These are phyloP conservation scores for Steatocranus sp. DNA, from an alignment of 2,797 vertebrate species.

Conservation along the genomic window DNA sequence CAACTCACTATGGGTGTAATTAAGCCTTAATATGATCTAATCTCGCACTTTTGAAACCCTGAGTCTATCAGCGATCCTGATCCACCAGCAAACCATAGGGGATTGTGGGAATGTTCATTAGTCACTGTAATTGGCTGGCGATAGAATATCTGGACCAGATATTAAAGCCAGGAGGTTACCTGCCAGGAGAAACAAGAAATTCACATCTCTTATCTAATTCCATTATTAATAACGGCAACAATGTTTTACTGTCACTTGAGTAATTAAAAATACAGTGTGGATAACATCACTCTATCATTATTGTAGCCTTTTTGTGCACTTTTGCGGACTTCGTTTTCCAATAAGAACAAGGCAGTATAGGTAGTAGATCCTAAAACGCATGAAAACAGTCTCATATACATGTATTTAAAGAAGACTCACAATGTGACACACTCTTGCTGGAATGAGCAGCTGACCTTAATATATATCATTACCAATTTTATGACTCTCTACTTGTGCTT, in stretches of 20 bases:
- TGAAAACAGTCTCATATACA: background rate
- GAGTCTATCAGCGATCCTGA: background rate
- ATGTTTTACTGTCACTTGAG: background rate
- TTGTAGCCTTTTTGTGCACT: background rate
- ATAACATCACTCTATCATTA: background rate
- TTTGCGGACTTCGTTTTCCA: background rate
- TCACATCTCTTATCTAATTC: conserved; percentile 1
- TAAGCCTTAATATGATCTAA: conserved; percentile 48
- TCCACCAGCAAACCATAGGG: background rate
- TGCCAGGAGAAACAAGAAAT: background rate
- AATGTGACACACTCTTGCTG: background rate
- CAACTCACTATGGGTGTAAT: conserved; percentile 24
- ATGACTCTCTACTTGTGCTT: background rate
- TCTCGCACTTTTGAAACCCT: conserved; percentile 30
- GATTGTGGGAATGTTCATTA: conserved; percentile 40
- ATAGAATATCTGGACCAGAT: conserved; percentile 26
- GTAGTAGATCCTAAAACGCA: background rate
- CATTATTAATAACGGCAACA: conserved; percentile 26
- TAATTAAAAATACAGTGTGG: conserved; percentile 12
- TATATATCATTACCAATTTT: background rate
- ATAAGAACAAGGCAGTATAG: background rate
- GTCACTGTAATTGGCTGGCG: conserved; percentile 45
- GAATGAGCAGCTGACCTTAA: background rate
- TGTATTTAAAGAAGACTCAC: background rate
- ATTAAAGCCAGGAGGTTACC: conserved; percentile 17